Conservation (phyloP, 2,113 vertebrate species). For the Dromiciops gliroides region DNA sequence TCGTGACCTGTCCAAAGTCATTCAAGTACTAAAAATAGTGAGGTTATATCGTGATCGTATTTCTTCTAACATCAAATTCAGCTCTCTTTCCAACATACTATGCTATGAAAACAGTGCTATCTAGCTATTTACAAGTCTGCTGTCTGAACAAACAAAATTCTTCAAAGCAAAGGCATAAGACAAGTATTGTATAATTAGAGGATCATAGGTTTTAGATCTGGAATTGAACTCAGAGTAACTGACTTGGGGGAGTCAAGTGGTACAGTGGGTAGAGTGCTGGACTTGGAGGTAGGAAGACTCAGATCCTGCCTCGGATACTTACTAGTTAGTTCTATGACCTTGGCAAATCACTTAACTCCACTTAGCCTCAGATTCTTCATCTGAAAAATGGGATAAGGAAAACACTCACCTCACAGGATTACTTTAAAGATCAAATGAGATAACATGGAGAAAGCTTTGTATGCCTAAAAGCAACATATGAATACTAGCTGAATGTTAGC, state of each 20-base stretch:
- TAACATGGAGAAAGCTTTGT: not conserved
- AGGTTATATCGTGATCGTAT: not conserved
- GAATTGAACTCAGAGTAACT: not conserved
- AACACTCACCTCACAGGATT: not conserved
- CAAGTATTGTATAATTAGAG: not conserved
- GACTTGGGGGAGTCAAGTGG: not conserved
- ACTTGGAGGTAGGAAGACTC: not conserved
- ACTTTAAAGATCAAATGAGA: not conserved
- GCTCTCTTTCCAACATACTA: not conserved
- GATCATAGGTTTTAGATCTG: not conserved
- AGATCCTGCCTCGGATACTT: not conserved
- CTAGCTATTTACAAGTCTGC: not conserved
- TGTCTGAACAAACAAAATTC: not conserved
- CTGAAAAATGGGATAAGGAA: not conserved
- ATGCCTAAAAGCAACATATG: not conserved
- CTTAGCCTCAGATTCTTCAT: not conserved
- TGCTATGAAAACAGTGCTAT: not conserved
- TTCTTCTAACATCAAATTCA: not conserved
- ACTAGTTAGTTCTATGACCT: not conserved
- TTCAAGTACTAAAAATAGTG: not conserved
- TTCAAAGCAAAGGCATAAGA: not conserved
- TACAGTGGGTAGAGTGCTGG: not conserved
- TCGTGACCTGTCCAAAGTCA: not conserved
- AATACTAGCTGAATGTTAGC: not conserved
- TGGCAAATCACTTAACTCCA: not conserved